Evolutionary conservation across 2,797 vertebrate species (phyloP).

Genomic region (Phalloptychus januarius): DNA sequence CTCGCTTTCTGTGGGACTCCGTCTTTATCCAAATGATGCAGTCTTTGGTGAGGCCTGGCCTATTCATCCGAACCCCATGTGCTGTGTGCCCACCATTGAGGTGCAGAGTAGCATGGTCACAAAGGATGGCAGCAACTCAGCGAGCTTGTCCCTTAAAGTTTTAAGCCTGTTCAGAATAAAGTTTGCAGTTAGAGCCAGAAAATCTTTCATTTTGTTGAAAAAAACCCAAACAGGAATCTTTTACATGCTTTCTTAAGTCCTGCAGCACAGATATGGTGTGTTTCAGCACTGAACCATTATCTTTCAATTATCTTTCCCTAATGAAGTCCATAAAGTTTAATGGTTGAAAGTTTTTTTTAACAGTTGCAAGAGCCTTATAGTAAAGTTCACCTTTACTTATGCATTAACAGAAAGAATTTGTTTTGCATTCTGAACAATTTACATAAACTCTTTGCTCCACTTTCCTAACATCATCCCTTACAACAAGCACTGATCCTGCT

Average conservation of each 20-base stretch:
- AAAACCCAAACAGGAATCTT: background rate
- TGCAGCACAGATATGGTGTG: background rate
- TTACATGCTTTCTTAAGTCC: constrained; percentile 2
- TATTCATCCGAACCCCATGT: constrained; percentile 78
- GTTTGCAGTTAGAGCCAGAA: constrained; percentile 37
- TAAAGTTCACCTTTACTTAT: constrained; percentile 9
- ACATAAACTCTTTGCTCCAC: background rate
- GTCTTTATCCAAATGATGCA: constrained; percentile 73
- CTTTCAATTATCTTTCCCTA: background rate
- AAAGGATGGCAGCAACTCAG: constrained; percentile 73
- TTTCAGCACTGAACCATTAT: background rate
- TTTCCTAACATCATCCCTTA: constrained; percentile 19
- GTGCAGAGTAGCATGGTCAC: constrained; percentile 77
- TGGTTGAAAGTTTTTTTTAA: constrained; percentile 6
- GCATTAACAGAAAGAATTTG: background rate
- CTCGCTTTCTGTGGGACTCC: constrained; percentile 69
- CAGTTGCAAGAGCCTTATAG: background rate
- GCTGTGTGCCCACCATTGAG: constrained; percentile 77
- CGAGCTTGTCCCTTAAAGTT: constrained; percentile 45
- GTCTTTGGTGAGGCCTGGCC: constrained; percentile 73
- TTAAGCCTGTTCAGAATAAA: constrained; percentile 48
- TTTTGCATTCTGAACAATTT: background rate
- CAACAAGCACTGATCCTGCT: background rate
- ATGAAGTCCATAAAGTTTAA: background rate
- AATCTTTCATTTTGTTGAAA: constrained; percentile 9